A percentile compares a stretch with the other conserved stretches of the same genome.
Evolutionary conservation across 2,113 vertebrate genomes (phyloP).

Genomic region (Anolis sagrei): DNA sequence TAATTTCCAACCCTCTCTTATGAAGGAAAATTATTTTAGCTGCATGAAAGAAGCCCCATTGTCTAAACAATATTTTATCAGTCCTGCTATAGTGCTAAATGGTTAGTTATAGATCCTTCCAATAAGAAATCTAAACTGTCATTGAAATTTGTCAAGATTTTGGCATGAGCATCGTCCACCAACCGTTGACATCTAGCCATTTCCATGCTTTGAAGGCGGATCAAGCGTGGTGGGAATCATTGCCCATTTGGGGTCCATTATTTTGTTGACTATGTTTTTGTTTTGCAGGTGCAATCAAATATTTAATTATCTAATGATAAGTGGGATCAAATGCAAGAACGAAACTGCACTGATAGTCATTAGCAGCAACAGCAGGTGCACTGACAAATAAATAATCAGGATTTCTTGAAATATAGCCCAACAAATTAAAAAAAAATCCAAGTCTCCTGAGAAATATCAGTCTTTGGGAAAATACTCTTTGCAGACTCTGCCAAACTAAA

Average conservation of each 20-base stretch:
- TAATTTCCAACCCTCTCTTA: too few species aligned
- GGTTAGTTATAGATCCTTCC: neutral
- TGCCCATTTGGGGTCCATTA: neutral
- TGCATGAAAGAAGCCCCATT: too few species aligned
- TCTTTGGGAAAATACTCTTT: neutral
- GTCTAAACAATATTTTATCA: too few species aligned
- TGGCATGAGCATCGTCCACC: neutral
- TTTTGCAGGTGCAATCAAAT: slow-evolving; percentile 2
- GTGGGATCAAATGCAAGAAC: neutral
- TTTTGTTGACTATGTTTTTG: neutral
- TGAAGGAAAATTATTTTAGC: too few species aligned
- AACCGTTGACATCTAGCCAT: neutral
- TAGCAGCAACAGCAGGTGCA: neutral
- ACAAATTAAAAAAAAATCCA: neutral
- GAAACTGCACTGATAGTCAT: neutral
- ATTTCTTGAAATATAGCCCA: neutral
- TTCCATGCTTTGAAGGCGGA: neutral
- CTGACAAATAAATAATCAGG: neutral
- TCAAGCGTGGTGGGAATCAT: neutral
- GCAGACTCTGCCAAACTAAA: neutral
- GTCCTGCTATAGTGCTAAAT: neutral
- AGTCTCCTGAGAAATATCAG: neutral
- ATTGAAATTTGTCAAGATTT: neutral
- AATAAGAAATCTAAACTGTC: neutral
- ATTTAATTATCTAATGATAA: slow-evolving; percentile 11